Evolutionary conservation across 2,888 invertebrate genomes (phyloP).

Genomic region (Dione juno): DNA sequence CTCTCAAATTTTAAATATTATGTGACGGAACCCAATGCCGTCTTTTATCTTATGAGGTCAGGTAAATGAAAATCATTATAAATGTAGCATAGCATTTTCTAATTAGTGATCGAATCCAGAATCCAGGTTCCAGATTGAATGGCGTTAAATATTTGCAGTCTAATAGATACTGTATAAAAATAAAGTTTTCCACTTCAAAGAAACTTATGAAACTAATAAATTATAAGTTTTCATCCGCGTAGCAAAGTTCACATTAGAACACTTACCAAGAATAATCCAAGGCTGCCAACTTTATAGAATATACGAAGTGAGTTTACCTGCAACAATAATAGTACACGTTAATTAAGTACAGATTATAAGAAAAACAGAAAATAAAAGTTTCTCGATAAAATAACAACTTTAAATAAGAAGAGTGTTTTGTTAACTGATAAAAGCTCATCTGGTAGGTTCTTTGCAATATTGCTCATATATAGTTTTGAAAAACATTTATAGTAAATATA

Average conservation of each 20-base stretch:
- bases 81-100: too few species aligned
- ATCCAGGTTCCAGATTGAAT: too few species aligned
- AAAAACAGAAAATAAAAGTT: constrained; percentile 30
- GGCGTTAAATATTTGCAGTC: too few species aligned
- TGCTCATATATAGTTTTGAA: too few species aligned
- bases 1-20: too few species aligned
- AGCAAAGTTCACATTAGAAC: constrained; percentile 16
- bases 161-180: background rate
- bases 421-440: background rate
- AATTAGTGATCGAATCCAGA: too few species aligned
- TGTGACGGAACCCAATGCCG: too few species aligned
- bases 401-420: background rate
- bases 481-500: too few species aligned
- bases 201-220: background rate
- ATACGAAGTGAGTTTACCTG: constrained; percentile 37
- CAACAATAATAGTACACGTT: constrained; percentile 40
- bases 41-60: too few species aligned
- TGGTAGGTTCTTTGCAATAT: background rate
- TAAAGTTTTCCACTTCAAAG: background rate
- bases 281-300: constrained; percentile 12
- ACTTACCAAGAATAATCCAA: constrained; percentile 34
- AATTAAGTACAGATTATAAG: constrained; percentile 22
- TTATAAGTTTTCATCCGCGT: background rate
- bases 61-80: too few species aligned
- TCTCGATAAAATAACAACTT: background rate